Base-by-base conservation (phyloP, 2,888 invertebrate species). In the Podotricha telesiphe region DNA sequence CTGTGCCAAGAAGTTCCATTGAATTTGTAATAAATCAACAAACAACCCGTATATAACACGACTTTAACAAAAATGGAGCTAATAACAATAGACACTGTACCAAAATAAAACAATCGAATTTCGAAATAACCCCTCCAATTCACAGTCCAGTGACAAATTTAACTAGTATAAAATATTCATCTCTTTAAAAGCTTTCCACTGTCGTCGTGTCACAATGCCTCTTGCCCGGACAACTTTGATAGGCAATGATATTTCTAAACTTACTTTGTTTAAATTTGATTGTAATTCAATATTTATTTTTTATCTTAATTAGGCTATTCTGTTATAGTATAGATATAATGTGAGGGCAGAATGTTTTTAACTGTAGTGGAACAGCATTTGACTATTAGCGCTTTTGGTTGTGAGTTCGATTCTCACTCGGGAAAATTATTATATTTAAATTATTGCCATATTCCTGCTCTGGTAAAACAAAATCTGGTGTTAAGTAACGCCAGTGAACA, bases 141-240 rank as follows among this genome's bases (percentile, higher is more conserved):
- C 48, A 34, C 47, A 48, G 62, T 62, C 62, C 62, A 37, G 62
- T 62, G 34, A 48, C 62, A 62, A 62, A 62, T 62, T 62, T 48
- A 62, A 62, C 48, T 48, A 62, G 62, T 34, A 62, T 62, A 62
- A 62, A 62, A 62, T 62, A 62, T 62, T 62, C 62, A 62, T 48
- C 48, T 47, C 15, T 19, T 48, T 62, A 62, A 62, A 62, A 62
- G 62, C 62, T 17, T 62, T 62, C 37, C 48, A 8, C 20, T 62
- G 62, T 48, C 34, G 37, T 37, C 61, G 47, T 62, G 47, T 62
- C 48, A 62, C 62, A 50, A 19, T 15, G 34, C 47, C 62, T 62
- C 48, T 48, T 17, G 48, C 19, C 37, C 7, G 5, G 15, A 62
- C 37, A 50, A 62, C 13, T 62, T 62, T 37, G 48, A 62, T 50